A percentile compares a stretch with the other conserved stretches of the same genome.
Evolutionary conservation across 2,888 invertebrate species (phyloP).

Genomic region (Podabrus alpinus): DNA sequence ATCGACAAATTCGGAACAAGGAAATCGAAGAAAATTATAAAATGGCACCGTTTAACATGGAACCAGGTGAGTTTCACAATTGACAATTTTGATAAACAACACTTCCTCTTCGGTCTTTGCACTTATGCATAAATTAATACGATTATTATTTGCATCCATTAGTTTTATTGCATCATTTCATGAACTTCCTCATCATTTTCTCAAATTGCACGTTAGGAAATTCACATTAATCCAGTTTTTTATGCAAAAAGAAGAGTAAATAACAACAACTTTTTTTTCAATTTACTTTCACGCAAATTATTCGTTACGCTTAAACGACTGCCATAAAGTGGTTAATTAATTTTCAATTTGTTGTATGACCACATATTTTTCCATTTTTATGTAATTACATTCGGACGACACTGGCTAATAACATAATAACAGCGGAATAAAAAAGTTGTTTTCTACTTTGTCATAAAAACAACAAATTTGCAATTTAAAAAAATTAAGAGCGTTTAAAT

Average conservation of each 20-base stretch:
- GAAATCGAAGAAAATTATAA: slow-evolving; percentile 11
- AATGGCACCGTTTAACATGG: slow-evolving; percentile 3
- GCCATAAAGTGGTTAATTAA: neutral
- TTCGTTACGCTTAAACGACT: neutral
- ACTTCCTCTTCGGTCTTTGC: neutral
- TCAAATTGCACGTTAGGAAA: neutral
- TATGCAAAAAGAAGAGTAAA: neutral
- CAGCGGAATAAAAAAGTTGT: neutral
- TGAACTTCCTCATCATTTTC: neutral
- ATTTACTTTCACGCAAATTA: neutral
- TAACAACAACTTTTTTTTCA: neutral
- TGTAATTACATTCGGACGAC: neutral
- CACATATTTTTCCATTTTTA: neutral
- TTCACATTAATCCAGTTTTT: neutral
- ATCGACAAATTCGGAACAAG: neutral
- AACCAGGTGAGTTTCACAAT: slow-evolving; percentile 11
- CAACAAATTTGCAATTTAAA: neutral
- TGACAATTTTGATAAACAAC: neutral
- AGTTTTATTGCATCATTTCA: neutral
- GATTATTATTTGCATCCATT: neutral
- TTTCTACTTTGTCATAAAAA: neutral
- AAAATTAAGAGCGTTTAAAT: neutral
- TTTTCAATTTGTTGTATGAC: neutral
- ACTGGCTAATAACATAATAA: neutral
- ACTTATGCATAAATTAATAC: neutral